Percentiles rank a stretch among this genome's conserved stretches.
These are phyloP conservation scores for Drosophila planitibia DNA, from an alignment of 2,888 invertebrate genomes.

Conservation along the genomic window DNA sequence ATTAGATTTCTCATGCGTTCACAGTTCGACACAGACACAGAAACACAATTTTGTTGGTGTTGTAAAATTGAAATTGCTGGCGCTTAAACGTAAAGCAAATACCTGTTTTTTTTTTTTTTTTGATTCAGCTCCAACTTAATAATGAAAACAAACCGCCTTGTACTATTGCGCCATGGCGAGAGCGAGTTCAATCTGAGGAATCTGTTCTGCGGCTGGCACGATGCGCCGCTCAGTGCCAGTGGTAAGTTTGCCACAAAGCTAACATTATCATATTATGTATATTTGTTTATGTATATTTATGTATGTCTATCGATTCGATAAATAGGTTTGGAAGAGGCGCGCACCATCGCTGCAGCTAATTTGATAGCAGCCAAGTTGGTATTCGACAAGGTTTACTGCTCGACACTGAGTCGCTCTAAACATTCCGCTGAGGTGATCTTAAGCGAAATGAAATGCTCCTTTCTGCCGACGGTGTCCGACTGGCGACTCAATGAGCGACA, in stretches of 20 bases:
- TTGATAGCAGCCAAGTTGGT: constrained; percentile 89
- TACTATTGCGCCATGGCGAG: constrained; percentile 89
- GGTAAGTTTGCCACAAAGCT: constrained; percentile 82
- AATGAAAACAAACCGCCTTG: constrained; percentile 84
- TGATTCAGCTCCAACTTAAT: constrained; percentile 44
- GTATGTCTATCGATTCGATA: background rate
- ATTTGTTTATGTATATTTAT: constrained; percentile 1
- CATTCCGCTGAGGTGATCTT: constrained; percentile 90
- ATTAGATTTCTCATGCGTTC: background rate
- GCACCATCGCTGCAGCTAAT: constrained; percentile 88
- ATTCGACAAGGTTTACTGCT: constrained; percentile 93
- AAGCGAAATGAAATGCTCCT: constrained; percentile 88
- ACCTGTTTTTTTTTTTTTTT: constrained; percentile 11
- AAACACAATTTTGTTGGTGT: constrained; percentile 2
- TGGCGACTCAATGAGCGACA: constrained; percentile 96
- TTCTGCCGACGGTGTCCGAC: constrained; percentile 89
- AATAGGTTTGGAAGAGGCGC: constrained; percentile 82
- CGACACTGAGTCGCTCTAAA: constrained; percentile 91
- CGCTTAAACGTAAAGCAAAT: constrained; percentile 1
- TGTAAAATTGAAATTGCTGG: background rate
- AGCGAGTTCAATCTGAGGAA: constrained; percentile 91
- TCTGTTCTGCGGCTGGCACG: constrained; percentile 91
- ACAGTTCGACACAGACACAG: background rate
- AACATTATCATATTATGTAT: background rate
- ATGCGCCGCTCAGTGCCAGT: constrained; percentile 89